These are phyloP conservation scores for Drosophila triauraria DNA, from an alignment of 1,140 invertebrate species.

Conservation along the genomic window DNA sequence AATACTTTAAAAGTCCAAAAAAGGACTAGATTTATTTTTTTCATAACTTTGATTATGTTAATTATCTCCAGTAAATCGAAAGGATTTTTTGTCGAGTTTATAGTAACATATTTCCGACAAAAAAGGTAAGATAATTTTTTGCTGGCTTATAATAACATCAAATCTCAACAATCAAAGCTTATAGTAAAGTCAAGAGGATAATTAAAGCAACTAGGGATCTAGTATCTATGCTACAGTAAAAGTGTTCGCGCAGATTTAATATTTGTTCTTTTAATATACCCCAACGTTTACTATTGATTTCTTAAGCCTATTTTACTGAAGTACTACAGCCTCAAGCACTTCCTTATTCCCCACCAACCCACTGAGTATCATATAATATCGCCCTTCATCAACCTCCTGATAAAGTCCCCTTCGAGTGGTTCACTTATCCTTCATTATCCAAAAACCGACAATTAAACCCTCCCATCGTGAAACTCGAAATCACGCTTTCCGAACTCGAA, in stretches of 20 bases:
- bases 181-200: too few species aligned
- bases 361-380: not conserved
- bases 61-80: too few species aligned
- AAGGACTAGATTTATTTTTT: too few species aligned
- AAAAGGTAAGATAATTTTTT: too few species aligned
- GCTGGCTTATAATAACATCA: not conserved
- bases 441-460: constrained; percentile 40
- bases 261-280: not conserved
- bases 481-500: constrained; percentile 25
- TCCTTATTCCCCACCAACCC: not conserved
- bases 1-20: too few species aligned
- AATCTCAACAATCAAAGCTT: not conserved
- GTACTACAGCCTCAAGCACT: not conserved
- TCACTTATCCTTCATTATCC: constrained; percentile 37
- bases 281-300: not conserved
- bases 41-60: too few species aligned
- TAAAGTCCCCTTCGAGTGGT: constrained; percentile 20
- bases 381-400: not conserved
- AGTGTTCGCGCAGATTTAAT: not conserved
- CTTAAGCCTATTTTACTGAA: not conserved
- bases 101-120: not conserved
- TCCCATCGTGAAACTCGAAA: constrained; percentile 36
- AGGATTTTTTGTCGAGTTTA: too few species aligned
- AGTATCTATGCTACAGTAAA: not conserved
- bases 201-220: too few species aligned